Conservation (phyloP, 2,888 invertebrate species). For the Caenorhabditis sp. region DNA sequence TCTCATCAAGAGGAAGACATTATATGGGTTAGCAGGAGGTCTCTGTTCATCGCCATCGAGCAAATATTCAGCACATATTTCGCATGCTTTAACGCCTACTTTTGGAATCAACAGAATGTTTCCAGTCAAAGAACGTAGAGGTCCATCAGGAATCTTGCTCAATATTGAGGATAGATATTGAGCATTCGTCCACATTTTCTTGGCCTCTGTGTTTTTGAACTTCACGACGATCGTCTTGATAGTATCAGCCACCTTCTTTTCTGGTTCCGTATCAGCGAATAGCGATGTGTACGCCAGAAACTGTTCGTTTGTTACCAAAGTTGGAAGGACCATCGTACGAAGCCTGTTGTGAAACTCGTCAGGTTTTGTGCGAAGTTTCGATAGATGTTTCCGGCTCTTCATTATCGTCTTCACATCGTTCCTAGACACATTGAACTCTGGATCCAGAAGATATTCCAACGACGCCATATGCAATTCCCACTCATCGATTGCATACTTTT, state of each 20-base stretch:
- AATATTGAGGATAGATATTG: slow-evolving; percentile 43
- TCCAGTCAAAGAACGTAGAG: slow-evolving; percentile 32
- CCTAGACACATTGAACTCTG: slow-evolving; percentile 45
- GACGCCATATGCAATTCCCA: slow-evolving; percentile 74
- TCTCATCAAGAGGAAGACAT: slow-evolving; percentile 51
- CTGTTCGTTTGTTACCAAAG: slow-evolving; percentile 64
- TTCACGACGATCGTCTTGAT: slow-evolving; percentile 66
- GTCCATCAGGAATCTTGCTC: slow-evolving; percentile 63
- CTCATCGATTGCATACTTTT: slow-evolving; percentile 67
- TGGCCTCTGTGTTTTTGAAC: slow-evolving; percentile 56
- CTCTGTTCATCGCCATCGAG: slow-evolving; percentile 64
- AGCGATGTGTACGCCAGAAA: slow-evolving; percentile 70
- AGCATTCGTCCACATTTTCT: slow-evolving; percentile 58
- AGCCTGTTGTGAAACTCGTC: slow-evolving; percentile 64
- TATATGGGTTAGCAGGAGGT: slow-evolving; percentile 62
- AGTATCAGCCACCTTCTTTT: slow-evolving; percentile 57
- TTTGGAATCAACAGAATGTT: slow-evolving; percentile 51
- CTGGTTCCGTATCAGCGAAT: slow-evolving; percentile 66
- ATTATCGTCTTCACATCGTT: slow-evolving; percentile 63
- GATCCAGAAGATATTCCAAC: slow-evolving; percentile 66
- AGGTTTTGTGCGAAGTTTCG: slow-evolving; percentile 53
- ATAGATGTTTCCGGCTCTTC: slow-evolving; percentile 65
- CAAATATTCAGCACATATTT: slow-evolving; percentile 57
- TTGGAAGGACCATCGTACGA: slow-evolving; percentile 64
- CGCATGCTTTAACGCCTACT: slow-evolving; percentile 63